A percentile compares a stretch with the other conserved stretches of the same genome.
These are phyloP conservation scores for Varecia variegata DNA, from an alignment of 2,797 vertebrate species.

Conservation along the genomic window DNA sequence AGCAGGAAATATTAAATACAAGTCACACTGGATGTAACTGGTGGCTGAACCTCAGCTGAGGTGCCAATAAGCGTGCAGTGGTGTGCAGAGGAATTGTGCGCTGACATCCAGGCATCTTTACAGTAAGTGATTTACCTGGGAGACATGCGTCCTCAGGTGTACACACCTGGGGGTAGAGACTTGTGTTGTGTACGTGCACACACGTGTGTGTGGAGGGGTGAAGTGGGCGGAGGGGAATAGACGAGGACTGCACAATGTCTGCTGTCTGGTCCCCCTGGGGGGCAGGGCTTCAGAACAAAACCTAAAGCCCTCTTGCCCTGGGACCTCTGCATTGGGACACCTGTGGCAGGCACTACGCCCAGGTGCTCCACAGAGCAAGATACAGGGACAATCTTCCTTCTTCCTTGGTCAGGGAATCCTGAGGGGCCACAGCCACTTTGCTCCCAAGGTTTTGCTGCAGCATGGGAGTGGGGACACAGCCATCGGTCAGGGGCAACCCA, in stretches of 20 bases:
- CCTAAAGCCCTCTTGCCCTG: neutral
- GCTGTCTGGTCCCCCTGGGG: neutral
- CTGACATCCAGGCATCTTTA: no score
- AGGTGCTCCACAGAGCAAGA: neutral
- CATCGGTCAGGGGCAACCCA: neutral
- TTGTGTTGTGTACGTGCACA: no score
- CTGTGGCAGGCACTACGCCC: no score
- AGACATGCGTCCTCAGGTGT: neutral
- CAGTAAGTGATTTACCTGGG: neutral
- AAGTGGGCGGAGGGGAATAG: neutral
- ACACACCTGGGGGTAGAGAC: neutral
- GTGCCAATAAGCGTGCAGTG: accelerated
- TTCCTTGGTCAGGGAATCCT: neutral
- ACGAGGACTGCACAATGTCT: neutral
- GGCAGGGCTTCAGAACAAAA: neutral
- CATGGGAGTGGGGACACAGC: neutral
- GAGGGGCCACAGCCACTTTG: neutral
- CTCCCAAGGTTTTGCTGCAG: accelerated
- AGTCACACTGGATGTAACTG: neutral
- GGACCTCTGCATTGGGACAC: no score
- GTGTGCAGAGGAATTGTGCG: neutral
- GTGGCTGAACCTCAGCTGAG: neutral
- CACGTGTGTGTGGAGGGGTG: no score
- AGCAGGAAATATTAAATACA: neutral
- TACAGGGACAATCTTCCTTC: neutral